Percentiles rank a stretch among this genome's conserved stretches.
These are phyloP conservation scores for Archivesica marissinica DNA, from an alignment of 1,140 invertebrate species.

Conservation along the genomic window DNA sequence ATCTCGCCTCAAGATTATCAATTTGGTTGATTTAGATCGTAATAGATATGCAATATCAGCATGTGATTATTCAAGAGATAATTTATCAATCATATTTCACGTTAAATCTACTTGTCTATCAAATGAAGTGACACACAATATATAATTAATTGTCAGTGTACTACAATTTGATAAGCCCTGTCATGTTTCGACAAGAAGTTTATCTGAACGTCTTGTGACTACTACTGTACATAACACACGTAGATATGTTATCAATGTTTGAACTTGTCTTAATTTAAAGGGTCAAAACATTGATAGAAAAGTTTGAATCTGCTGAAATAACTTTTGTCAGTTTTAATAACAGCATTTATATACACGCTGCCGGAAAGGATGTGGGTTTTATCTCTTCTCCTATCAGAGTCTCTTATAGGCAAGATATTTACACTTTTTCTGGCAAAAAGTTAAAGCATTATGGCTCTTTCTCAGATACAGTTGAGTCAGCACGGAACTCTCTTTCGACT, in stretches of 20 bases:
- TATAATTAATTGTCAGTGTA: constrained; percentile 39
- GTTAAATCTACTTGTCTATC: constrained; percentile 29
- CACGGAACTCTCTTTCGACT: no score
- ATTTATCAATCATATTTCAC: constrained; percentile 47
- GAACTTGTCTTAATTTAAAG: no score
- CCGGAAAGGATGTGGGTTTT: no score
- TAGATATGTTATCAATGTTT: constrained; percentile 17
- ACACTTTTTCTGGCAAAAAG: no score
- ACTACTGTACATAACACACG: background rate
- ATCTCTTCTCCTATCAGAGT: no score
- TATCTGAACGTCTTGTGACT: constrained; percentile 18
- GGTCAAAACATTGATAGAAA: no score
- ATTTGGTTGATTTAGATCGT: constrained; percentile 14
- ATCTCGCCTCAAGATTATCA: constrained; percentile 36
- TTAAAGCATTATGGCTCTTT: no score
- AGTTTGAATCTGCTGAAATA: no score
- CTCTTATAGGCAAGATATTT: no score
- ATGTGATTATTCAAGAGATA: constrained; percentile 32
- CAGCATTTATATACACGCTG: no score
- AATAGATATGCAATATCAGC: constrained; percentile 37
- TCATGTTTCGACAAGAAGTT: constrained; percentile 17
- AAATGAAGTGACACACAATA: constrained; percentile 24
- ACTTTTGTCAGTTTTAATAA: no score
- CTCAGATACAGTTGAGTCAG: no score
- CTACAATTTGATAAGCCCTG: constrained; percentile 17